Conservation (phyloP, 2,888 invertebrate genomes). For the Clostera curtula region DNA sequence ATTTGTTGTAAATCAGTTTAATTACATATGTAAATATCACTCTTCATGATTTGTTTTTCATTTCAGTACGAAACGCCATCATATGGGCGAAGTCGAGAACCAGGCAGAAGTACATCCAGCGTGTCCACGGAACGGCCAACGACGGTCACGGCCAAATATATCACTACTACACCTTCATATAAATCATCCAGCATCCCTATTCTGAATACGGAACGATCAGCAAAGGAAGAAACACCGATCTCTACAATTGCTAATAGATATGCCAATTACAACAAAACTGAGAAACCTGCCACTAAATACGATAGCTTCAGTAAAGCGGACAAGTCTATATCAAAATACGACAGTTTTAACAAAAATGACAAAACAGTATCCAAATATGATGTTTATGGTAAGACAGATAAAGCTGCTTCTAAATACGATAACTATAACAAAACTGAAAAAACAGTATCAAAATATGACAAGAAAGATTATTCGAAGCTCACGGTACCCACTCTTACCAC, state of each 20-base stretch:
- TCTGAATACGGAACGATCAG: slow-evolving; percentile 45
- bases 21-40: background rate
- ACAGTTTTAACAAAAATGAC: slow-evolving; percentile 53
- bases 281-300: slow-evolving; percentile 38
- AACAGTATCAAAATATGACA: slow-evolving; percentile 46
- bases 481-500: slow-evolving; percentile 44
- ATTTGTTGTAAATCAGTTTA: background rate
- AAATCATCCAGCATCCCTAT: slow-evolving; percentile 69
- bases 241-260: slow-evolving; percentile 60
- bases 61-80: slow-evolving; percentile 65
- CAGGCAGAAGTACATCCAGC: slow-evolving; percentile 33
- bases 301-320: slow-evolving; percentile 32
- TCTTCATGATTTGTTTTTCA: no score
- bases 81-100: slow-evolving; percentile 52
- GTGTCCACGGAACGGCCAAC: slow-evolving; percentile 48
- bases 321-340: slow-evolving; percentile 36
- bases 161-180: slow-evolving; percentile 51
- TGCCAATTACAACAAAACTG: slow-evolving; percentile 45
- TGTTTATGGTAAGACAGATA: slow-evolving; percentile 18
- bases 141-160: slow-evolving; percentile 64
- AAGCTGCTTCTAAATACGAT: slow-evolving; percentile 20
- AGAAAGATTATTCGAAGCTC: slow-evolving; percentile 68
- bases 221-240: slow-evolving; percentile 58
- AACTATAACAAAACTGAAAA: slow-evolving; percentile 25
- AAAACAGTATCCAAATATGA: slow-evolving; percentile 16